These are phyloP conservation scores for Thyatira batis DNA, from an alignment of 2,888 invertebrate genomes.

Conservation along the genomic window DNA sequence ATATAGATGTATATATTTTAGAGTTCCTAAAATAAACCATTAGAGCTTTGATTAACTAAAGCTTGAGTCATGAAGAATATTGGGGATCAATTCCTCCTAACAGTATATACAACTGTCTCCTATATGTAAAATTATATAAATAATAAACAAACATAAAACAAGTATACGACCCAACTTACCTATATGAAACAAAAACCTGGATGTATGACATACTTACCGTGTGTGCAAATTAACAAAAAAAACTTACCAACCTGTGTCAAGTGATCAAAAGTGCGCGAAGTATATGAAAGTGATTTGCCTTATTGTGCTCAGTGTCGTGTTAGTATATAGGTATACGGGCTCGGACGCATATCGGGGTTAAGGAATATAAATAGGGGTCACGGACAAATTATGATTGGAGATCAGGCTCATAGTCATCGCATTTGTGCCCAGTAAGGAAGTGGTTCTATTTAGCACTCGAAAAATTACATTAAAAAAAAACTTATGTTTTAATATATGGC, in stretches of 20 bases:
- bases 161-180: no score
- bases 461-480: neutral
- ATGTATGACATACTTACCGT: neutral
- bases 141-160: no score
- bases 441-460: neutral
- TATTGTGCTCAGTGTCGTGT: neutral
- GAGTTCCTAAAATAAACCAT: no score
- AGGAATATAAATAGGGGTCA: conserved; percentile 50
- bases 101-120: no score
- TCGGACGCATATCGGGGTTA: conserved; percentile 39
- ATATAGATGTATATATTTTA: no score
- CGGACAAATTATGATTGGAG: conserved; percentile 41
- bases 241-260: neutral
- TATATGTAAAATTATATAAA: no score
- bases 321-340: conserved; percentile 30
- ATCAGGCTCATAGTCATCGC: conserved; percentile 1
- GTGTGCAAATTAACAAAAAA: neutral
- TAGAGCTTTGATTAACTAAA: no score
- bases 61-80: no score
- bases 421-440: neutral
- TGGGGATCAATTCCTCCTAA: no score
- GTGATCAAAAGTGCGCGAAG: neutral
- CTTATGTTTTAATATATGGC: neutral
- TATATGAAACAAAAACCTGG: no score
- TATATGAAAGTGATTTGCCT: neutral